Base-by-base conservation (phyloP, 2,113 vertebrate species). In the Mus spicilegus region DNA sequence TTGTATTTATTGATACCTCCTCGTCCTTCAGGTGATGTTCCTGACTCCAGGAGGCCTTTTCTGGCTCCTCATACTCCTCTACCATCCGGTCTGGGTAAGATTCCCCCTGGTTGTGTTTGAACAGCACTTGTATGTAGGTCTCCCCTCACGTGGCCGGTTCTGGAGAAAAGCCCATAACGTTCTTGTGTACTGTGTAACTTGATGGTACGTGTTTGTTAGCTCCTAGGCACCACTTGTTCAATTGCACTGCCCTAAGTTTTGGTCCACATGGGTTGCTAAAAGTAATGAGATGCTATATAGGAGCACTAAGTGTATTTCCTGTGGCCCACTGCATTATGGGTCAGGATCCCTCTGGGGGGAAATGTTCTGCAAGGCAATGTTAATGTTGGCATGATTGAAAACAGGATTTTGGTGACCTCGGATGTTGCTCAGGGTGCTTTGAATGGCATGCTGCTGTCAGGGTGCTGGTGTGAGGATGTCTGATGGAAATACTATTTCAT, bases 11-110 rank as follows among this genome's bases (percentile, higher is more conserved):
- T 77, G 87, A 42, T 96, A 61, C 96, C 92, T 98, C 96, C 96
- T 97, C 96, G 26, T 95, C 81, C 97, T 90, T 97, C 92, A 97
- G 96, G 96, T 98, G 93, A 95, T 89, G 96, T 70, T 95, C 90
- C 97, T 33, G 94, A 91, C 96, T 97, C 96, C 96, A 95, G 10
- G 72, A 97, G 95, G 87, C 96, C 97, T 95, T 97, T 97, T 91
- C 87, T 98, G 96, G 80, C 89, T 87, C 89, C 96, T 93, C 81
- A 82, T 42, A 80, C 78, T 65, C 87, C n/a, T 39, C 94, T 80
- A 89, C 30, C 96, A 65, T 97, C 94, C 77, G 33, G 75, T 28
- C 92, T 77, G 85, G 97, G 97, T 98, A 97, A 97, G 97, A 95
- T 76, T 76, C 70, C 85, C 85, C 46, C 88, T 14, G 49, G 89